Evolutionary conservation across 2,797 vertebrate species (phyloP).

Genomic region (Toxotes lorentzi): DNA sequence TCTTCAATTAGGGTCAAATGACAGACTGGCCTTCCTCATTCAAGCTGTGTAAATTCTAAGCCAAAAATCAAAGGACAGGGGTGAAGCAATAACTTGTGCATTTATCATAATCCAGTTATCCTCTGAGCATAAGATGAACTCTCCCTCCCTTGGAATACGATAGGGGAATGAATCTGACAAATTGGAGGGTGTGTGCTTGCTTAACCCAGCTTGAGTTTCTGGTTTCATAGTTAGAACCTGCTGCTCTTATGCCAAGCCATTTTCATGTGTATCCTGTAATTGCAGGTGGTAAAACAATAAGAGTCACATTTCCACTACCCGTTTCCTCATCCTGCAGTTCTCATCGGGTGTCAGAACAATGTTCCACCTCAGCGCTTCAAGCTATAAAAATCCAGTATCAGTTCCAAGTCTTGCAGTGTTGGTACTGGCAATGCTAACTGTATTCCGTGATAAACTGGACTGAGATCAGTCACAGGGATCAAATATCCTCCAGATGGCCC

Average conservation of each 20-base stretch:
- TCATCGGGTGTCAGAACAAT: conserved; percentile 70
- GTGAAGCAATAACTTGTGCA: conserved; percentile 63
- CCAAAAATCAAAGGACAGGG: conserved; percentile 60
- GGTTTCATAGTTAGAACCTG: conserved; percentile 68
- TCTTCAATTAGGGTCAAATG: conserved; percentile 70
- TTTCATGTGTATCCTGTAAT: conserved; percentile 80
- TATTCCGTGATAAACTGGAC: conserved; percentile 57
- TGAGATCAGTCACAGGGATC: conserved; percentile 52
- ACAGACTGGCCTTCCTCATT: conserved; percentile 51
- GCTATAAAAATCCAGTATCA: conserved; percentile 50
- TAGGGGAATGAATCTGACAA: conserved; percentile 55
- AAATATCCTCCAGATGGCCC: conserved; percentile 59
- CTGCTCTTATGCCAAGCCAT: conserved; percentile 69
- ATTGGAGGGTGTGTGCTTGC: conserved; percentile 61
- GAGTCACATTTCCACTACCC: conserved; percentile 75
- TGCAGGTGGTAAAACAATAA: conserved; percentile 81
- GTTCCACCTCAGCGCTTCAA: conserved; percentile 63
- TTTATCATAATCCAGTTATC: conserved; percentile 73
- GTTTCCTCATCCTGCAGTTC: conserved; percentile 81
- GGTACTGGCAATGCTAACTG: conserved; percentile 49
- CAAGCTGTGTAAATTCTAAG: conserved; percentile 47
- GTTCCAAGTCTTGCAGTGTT: conserved; percentile 57
- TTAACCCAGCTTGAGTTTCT: conserved; percentile 64
- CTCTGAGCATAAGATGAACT: conserved; percentile 62
- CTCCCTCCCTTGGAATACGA: conserved; percentile 42